Evolutionary conservation across 2,797 vertebrate genomes (phyloP).

Genomic region (Ceryle rudis): DNA sequence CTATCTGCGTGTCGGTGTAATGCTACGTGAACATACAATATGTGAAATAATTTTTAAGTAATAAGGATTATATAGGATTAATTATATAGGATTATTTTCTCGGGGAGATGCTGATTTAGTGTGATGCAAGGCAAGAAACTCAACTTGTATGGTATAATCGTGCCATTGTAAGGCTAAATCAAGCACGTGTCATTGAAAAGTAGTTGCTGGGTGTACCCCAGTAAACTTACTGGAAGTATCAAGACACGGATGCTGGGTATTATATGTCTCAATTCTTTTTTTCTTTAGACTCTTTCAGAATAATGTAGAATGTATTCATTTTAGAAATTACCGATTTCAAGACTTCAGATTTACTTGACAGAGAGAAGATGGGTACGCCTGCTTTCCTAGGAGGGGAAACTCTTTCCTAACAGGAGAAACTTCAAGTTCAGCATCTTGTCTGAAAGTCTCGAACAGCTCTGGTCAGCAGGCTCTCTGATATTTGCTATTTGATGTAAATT

Average conservation of each 20-base stretch:
- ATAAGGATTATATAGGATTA: not conserved
- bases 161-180: not conserved
- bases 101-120: not conserved
- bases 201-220: not conserved
- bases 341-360: not conserved
- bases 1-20: not conserved
- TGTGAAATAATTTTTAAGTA: not conserved
- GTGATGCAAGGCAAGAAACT: not conserved
- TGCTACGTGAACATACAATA: not conserved
- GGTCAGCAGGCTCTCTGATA: not conserved
- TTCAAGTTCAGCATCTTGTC: not conserved
- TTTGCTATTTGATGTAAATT: not conserved
- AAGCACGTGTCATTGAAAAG: not conserved
- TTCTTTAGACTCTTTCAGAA: not conserved
- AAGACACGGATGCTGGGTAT: too few relatives aligned
- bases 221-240: not conserved
- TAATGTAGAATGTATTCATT: not conserved
- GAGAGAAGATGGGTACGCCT: rapidly evolving
- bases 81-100: not conserved
- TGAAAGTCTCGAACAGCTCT: not conserved
- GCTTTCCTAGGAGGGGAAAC: not conserved
- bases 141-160: not conserved
- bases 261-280: not conserved
- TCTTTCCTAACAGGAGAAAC: not conserved
- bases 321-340: not conserved